Percentiles rank a stretch among this genome's conserved stretches.
These are phyloP conservation scores for Arion vulgaris DNA, from an alignment of 1,140 invertebrate genomes.

Conservation along the genomic window DNA sequence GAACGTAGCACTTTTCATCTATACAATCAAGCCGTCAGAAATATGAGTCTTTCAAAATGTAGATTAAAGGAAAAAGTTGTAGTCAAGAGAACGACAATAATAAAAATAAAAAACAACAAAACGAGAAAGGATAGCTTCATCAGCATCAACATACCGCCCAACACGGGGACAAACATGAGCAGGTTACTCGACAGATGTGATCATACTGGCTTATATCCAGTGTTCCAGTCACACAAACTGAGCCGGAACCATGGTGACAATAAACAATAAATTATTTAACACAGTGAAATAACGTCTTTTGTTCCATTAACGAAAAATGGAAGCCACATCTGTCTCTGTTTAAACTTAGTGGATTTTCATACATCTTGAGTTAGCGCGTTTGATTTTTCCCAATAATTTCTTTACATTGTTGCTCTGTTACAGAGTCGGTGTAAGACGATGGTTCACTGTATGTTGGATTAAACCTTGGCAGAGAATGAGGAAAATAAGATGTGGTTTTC, in stretches of 20 bases:
- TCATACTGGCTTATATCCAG: neutral
- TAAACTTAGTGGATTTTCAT: neutral
- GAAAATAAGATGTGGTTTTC: too few species aligned
- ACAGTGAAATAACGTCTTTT: neutral
- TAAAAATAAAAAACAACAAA: too few species aligned
- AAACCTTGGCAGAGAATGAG: too few species aligned
- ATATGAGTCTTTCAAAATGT: too few species aligned
- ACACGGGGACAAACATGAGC: neutral
- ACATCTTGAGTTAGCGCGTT: neutral
- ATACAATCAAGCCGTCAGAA: too few species aligned
- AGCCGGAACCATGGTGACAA: neutral
- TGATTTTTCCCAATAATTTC: too few species aligned
- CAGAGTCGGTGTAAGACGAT: too few species aligned
- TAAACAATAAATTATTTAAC: conserved; percentile 11
- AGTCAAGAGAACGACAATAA: neutral
- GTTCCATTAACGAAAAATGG: neutral
- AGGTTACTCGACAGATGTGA: neutral
- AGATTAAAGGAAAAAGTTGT: neutral
- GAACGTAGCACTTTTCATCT: too few species aligned
- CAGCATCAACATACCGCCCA: neutral
- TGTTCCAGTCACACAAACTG: neutral
- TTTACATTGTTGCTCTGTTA: too few species aligned
- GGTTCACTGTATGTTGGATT: too few species aligned
- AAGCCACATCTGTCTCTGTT: neutral
- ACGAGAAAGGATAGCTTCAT: neutral